Conservation (phyloP, 2,113 vertebrate species). For the Myodes glareolus region DNA sequence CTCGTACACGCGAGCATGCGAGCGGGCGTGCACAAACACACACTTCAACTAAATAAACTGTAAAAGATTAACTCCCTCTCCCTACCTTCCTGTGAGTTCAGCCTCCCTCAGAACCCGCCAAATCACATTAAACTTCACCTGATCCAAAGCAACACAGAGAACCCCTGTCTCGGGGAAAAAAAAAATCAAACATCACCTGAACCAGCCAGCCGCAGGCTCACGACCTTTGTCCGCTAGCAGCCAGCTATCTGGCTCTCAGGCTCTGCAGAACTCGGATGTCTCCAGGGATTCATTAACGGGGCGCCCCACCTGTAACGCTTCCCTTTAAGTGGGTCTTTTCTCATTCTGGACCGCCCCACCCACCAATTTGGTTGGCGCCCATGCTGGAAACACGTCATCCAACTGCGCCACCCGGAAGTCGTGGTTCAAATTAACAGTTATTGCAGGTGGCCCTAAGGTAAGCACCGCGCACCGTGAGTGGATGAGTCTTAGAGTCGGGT, state of each 20-base stretch:
- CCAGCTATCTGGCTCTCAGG: too few species aligned
- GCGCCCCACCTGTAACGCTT: not conserved
- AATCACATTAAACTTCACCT: conserved; percentile 30
- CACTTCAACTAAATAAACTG: not conserved
- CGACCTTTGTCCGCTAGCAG: too few species aligned
- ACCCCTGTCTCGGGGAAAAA: too few species aligned
- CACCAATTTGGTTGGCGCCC: conserved; percentile 41
- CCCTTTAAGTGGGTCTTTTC: not conserved
- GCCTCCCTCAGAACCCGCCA: not conserved
- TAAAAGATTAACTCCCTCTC: not conserved
- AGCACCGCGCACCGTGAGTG: not conserved
- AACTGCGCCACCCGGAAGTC: conserved; percentile 69
- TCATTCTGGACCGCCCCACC: not conserved
- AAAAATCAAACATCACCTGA: not conserved
- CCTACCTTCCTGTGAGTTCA: not conserved
- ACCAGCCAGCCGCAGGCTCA: not conserved
- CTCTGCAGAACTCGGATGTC: not conserved
- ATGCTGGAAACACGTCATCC: conserved; percentile 31
- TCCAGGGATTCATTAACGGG: rapidly evolving
- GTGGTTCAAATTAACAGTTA: not conserved
- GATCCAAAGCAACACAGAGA: not conserved
- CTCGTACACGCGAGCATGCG: too few species aligned
- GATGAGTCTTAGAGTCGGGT: conserved; percentile 14
- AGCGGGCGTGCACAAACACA: not conserved
- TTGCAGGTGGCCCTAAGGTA: conserved; percentile 62